Evolutionary conservation across 2,888 invertebrate species (phyloP), one percentile per base, ranked within the genome.

Genomic region (Pyrgus malvae): DNA sequence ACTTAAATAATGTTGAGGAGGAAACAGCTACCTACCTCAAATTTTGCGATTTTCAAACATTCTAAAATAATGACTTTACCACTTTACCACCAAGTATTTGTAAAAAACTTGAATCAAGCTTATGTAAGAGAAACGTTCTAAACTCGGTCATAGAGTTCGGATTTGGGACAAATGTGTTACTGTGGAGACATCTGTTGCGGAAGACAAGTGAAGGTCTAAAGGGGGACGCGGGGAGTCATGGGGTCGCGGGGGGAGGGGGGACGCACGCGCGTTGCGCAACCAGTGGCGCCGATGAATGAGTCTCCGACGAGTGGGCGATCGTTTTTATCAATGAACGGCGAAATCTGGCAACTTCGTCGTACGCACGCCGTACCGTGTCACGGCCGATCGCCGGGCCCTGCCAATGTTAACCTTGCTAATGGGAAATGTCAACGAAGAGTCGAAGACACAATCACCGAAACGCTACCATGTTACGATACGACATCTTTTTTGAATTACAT

Each of bases 251-350:
- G 63, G 71, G 70, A 69, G 65, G 66, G 63, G 71, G 70, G 69
- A 71, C 75, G 76, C 79, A 77, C 70, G 78, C 71, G 74, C 72
- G 67, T 88, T 89, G 88, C 79, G 80, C 87, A 88, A 89, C 66
- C 68, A 61, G 40, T 67, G 83, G 84, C 85, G 83, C 85, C 83
- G 77, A 85, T 86, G 87, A 87, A 87, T 87, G 87, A 83, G 71
- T 68, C 77, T 74, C 74, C 66, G 67, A 61, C 68, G 80, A 68
- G 88, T 87, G 83, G 86, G 90, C 74, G 84, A 76, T 65, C 68
- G 78, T 87, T 86, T 88, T 89, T 87, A 90, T 90, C 85, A 89
- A 90, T 90, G 90, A 83, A 87, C 85, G 76, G 83, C 84, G 74
- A 85, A 51, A 44, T 51, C 50, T 48, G 35, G 42, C 31, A 25